Base-by-base conservation (phyloP, 2,797 vertebrate species). In the Cirrhinus mrigala region DNA sequence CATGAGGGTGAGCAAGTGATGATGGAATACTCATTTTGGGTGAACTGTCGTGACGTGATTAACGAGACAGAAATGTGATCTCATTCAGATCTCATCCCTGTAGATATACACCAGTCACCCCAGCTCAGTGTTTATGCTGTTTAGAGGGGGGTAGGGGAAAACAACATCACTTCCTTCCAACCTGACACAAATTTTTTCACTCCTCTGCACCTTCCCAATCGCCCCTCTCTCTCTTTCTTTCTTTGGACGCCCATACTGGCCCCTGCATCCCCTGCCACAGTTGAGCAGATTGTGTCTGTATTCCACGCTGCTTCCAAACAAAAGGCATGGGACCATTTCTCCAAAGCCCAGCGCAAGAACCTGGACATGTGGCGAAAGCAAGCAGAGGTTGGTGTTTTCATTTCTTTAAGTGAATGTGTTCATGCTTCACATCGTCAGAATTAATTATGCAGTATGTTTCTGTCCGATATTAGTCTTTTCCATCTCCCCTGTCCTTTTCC, bases 321-420 rank as follows among this genome's bases (percentile, higher is more conserved):
- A 97, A 99, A 98, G 96, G 98, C 98, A 94, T 99, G 98, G 98
- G 98, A 99, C 97, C 98, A 99, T 98, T 99, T 99, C 97, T 98
- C 98, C 95, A 99, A 99, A 98, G 97, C 97, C 92, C 98, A 99
- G 93, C 98, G 98, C 95, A 99, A 98, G 97, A 99, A 99, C 96
- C 97, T 99, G 97, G 97, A 97, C 92, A 96, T 98, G 94, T 99
- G 98, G 98, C 97, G 97, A 95, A 99, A 99, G 94, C 98, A 99
- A 97, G 97, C 96, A 86, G 97, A 99, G 98, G 98, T 99, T 96
- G 94, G 98, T 99, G 85, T 88, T 89, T 87, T 81, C 62, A 66
- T 24, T 85, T 83, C 22, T 82, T 83, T 27, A 77, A 75, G 76
- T 89, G 52, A 87, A 86, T 87, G n/a, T 89, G 64, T 85, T 87